phyloP scores from a whole-genome alignment of 2,113 vertebrate species.

The Sinosuthora webbiana region DNA sequence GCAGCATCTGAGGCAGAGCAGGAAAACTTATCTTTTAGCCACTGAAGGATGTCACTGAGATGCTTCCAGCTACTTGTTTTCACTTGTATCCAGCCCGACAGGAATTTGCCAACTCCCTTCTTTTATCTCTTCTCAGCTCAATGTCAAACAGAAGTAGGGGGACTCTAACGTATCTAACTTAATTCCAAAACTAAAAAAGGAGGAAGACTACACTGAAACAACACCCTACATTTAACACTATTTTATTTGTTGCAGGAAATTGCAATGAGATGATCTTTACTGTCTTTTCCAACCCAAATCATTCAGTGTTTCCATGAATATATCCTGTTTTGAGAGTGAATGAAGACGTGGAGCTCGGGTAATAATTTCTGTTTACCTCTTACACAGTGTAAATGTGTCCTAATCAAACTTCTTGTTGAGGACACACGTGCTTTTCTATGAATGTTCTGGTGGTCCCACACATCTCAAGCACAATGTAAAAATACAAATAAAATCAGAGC shows the following conservation, averaged over 20 bases:
- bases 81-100: background rate
- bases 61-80: background rate
- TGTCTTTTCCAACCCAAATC: background rate
- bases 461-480: background rate
- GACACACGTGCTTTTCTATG: background rate
- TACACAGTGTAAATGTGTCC: accelerated
- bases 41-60: background rate
- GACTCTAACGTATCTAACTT: background rate
- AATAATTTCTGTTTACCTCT: background rate
- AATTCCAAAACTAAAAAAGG: background rate
- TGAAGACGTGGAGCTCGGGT: background rate
- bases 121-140: background rate
- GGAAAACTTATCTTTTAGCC: background rate
- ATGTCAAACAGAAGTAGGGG: background rate
- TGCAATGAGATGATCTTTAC: background rate
- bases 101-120: background rate
- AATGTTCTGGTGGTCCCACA: background rate
- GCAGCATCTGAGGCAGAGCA: background rate
- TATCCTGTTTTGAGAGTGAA: background rate
- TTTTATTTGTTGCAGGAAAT: background rate
- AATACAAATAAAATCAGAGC: background rate
- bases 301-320: background rate
- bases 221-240: background rate
- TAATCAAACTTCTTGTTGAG: background rate
- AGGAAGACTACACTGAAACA: background rate